phyloP scores from a whole-genome alignment of 2,888 invertebrate species.

The Heliconius charithonia region DNA sequence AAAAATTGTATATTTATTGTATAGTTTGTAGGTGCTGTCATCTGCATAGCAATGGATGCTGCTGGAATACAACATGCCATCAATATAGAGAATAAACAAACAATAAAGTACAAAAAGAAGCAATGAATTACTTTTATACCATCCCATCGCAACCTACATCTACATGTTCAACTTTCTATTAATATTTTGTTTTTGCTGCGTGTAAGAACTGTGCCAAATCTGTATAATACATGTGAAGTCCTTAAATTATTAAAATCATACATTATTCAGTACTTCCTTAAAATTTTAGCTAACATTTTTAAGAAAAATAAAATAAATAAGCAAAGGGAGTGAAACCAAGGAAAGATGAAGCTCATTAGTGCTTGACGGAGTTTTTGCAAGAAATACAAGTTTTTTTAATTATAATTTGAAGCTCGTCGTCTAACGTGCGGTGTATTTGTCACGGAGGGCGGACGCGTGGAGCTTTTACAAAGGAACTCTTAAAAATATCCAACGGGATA shows the following conservation, averaged over 20 bases:
- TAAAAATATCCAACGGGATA: constrained; percentile 26
- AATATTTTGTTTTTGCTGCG: too few species aligned
- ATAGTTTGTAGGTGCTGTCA: too few species aligned
- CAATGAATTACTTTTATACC: too few species aligned
- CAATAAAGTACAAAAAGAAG: too few species aligned
- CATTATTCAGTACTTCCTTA: neutral
- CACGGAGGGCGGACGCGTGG: constrained; percentile 16
- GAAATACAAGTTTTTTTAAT: constrained; percentile 25
- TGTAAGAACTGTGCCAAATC: too few species aligned
- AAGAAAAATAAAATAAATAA: constrained; percentile 25
- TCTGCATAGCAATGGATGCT: too few species aligned
- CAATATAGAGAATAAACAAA: too few species aligned
- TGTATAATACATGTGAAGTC: neutral
- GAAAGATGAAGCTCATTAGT: constrained; percentile 40
- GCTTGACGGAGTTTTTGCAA: constrained; percentile 22
- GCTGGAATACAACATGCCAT: too few species aligned
- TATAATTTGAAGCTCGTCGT: constrained; percentile 28
- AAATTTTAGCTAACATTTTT: constrained; percentile 6
- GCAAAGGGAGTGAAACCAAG: constrained; percentile 22
- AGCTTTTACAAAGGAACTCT: constrained; percentile 20
- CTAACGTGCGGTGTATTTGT: constrained; percentile 27
- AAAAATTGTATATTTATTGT: too few species aligned
- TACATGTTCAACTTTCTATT: too few species aligned
- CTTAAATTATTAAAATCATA: neutral
- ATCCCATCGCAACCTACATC: too few species aligned